phyloP scores from a whole-genome alignment of 1,140 invertebrate genomes.

The Lethrus apterus region DNA sequence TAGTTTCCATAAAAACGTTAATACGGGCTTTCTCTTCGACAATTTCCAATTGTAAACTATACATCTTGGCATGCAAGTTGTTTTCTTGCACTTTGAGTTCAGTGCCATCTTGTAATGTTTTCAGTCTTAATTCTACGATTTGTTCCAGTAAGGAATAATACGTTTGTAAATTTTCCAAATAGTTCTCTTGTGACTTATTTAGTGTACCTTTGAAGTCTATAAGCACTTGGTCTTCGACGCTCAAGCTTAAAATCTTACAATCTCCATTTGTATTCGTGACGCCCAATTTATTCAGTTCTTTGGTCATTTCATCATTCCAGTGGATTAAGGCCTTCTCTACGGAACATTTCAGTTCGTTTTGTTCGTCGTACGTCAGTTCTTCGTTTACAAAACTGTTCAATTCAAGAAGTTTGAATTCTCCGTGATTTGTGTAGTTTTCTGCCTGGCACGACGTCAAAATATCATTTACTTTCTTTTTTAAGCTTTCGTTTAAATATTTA shows the following conservation, averaged over 20 bases:
- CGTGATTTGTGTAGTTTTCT: too few species aligned
- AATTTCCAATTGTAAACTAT: conserved; percentile 23
- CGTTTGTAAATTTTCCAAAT: conserved; percentile 21
- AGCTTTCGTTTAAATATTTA: not conserved
- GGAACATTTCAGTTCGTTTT: not conserved
- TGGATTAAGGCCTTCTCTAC: too few species aligned
- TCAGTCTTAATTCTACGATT: conserved; percentile 20
- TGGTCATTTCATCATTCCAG: too few species aligned
- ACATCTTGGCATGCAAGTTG: conserved; percentile 23
- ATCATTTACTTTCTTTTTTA: conserved; percentile 2
- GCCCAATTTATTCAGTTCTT: too few species aligned
- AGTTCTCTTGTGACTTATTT: conserved; percentile 21
- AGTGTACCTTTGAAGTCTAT: conserved; percentile 17
- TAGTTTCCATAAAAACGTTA: conserved; percentile 31
- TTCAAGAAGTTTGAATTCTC: too few species aligned
- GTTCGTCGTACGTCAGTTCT: not conserved
- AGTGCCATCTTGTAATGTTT: conserved; percentile 19
- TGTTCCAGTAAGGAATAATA: conserved; percentile 25
- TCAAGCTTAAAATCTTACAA: too few species aligned
- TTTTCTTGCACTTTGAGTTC: conserved; percentile 23
- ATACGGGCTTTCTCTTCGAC: conserved; percentile 20
- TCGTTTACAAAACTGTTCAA: too few species aligned
- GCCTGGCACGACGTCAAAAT: too few species aligned
- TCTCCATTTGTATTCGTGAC: too few species aligned
- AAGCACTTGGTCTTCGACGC: too few species aligned